Conservation (phyloP, 1,140 invertebrate genomes). For the Diorhabda sublineata region DNA sequence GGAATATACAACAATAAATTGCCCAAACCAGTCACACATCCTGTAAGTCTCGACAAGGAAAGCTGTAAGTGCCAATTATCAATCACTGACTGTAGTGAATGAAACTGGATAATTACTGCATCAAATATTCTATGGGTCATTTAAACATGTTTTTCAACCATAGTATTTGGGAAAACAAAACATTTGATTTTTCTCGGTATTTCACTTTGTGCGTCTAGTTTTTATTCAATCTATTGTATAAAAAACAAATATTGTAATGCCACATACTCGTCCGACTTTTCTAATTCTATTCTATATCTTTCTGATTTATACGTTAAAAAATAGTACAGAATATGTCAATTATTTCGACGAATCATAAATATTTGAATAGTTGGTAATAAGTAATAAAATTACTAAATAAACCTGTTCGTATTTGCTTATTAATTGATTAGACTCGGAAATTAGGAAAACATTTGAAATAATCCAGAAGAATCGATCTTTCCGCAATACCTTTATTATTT, state of each 20-base stretch:
- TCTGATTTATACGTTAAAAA: constrained; percentile 13
- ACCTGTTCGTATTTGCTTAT: neutral
- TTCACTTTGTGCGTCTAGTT: neutral
- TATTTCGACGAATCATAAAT: constrained; percentile 22
- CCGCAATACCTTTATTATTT: neutral
- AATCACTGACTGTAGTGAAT: no score
- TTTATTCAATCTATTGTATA: neutral
- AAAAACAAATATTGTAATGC: neutral
- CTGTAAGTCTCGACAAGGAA: no score
- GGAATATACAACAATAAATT: no score
- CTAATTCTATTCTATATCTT: constrained; percentile 19
- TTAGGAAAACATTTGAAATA: neutral
- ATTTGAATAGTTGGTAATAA: constrained; percentile 1
- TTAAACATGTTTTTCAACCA: no score
- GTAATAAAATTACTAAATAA: constrained; percentile 17
- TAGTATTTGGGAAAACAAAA: neutral
- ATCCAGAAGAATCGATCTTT: neutral
- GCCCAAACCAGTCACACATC: no score
- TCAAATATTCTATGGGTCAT: no score
- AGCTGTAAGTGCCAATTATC: no score
- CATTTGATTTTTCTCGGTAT: neutral
- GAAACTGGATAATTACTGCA: no score
- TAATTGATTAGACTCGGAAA: constrained; percentile 9
- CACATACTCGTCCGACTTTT: neutral
- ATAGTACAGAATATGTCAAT: constrained; percentile 32